These are phyloP conservation scores for Lamproptera curius DNA, from an alignment of 2,888 invertebrate species.

Conservation along the genomic window DNA sequence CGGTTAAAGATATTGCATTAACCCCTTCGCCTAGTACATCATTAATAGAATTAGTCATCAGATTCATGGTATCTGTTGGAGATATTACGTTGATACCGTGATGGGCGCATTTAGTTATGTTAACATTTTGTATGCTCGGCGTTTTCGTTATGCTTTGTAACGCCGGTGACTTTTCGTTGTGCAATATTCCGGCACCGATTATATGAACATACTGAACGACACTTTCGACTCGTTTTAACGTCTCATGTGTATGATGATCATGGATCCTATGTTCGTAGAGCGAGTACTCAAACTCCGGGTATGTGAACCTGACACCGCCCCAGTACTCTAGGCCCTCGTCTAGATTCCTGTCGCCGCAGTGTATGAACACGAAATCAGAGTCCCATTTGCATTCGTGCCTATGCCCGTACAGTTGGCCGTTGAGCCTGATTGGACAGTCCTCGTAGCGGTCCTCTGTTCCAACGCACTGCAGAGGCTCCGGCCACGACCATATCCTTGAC, in stretches of 20 bases:
- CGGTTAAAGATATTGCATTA: conserved; percentile 93
- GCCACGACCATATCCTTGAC: conserved; percentile 95
- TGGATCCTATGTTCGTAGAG: conserved; percentile 89
- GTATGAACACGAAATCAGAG: conserved; percentile 94
- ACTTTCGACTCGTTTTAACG: conserved; percentile 84
- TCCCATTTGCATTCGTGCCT: conserved; percentile 93
- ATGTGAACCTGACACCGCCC: conserved; percentile 97
- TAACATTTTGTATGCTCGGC: conserved; percentile 88
- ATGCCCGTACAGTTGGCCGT: conserved; percentile 93
- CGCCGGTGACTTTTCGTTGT: conserved; percentile 96
- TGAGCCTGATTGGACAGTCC: conserved; percentile 91
- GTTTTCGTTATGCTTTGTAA: conserved; percentile 93
- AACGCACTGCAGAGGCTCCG: conserved; percentile 92
- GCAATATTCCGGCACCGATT: conserved; percentile 95
- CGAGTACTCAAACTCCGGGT: conserved; percentile 92
- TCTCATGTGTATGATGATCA: conserved; percentile 87
- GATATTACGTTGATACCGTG: conserved; percentile 96
- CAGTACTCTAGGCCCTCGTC: conserved; percentile 86
- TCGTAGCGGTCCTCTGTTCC: conserved; percentile 87
- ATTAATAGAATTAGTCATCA: conserved; percentile 85
- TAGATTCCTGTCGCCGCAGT: conserved; percentile 88
- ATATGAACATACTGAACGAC: conserved; percentile 88
- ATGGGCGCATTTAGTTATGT: conserved; percentile 89
- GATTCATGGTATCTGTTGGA: conserved; percentile 88
- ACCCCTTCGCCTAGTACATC: conserved; percentile 94